Evolutionary conservation across 2,113 vertebrate species (phyloP).

Genomic region (Peucedramus taeniatus): DNA sequence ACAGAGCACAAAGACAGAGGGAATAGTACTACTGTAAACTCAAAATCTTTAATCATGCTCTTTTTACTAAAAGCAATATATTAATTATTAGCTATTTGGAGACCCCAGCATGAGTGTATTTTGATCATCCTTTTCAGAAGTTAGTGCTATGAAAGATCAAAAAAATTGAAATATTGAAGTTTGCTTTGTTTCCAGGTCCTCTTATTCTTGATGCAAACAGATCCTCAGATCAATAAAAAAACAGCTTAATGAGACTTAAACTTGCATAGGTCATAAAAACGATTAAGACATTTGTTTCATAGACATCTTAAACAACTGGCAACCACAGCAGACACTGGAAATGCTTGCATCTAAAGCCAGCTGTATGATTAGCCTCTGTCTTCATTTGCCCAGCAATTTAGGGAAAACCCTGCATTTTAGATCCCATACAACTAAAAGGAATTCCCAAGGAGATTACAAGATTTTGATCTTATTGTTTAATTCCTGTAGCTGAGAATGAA

Average conservation of each 20-base stretch:
- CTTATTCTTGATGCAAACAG: not conserved
- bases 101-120: fast-evolving
- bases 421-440: conserved; percentile 26
- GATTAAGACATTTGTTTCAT: not conserved
- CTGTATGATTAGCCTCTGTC: not conserved
- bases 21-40: not conserved
- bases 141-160: not conserved
- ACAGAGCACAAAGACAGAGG: not conserved
- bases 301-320: not conserved
- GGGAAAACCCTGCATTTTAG: conserved; percentile 7
- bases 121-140: not conserved
- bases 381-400: conserved; percentile 2
- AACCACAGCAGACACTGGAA: not conserved
- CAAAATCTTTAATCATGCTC: not conserved
- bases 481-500: conserved; percentile 21
- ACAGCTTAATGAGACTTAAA: not conserved
- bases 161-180: not conserved
- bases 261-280: not conserved
- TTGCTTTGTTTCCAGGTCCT: not conserved
- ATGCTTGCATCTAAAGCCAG: not conserved
- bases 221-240: not conserved
- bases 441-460: conserved; percentile 50
- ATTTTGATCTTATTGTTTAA: conserved; percentile 60
- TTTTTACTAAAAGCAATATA: not conserved
- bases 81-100: not conserved